Conservation (phyloP, 2,888 invertebrate species). For the Bellardia pandia region DNA sequence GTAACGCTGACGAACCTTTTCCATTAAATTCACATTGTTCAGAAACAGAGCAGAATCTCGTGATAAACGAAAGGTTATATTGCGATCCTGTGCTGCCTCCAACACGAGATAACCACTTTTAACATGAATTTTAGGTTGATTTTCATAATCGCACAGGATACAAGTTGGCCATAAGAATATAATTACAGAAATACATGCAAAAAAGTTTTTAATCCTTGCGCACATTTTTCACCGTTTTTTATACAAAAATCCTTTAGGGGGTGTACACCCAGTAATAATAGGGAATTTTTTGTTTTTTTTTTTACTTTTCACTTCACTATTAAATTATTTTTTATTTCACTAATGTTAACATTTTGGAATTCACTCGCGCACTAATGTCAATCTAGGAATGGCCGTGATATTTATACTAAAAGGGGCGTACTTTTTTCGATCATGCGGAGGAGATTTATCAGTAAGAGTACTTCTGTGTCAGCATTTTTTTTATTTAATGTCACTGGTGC, state of each 20-base stretch:
- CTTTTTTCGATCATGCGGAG: background rate
- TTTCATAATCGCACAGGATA: conserved; percentile 45
- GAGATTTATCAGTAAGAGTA: conserved; percentile 12
- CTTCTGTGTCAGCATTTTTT: conserved; percentile 30
- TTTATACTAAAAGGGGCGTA: conserved; percentile 69
- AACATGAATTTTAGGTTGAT: conserved; percentile 81
- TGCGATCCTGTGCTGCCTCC: conserved; percentile 90
- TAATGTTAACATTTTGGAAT: conserved; percentile 24
- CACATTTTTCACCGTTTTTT: conserved; percentile 24
- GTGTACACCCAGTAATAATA: conserved; percentile 42
- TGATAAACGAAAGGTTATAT: conserved; percentile 90
- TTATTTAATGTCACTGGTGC: background rate
- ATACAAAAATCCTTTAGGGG: conserved; percentile 34
- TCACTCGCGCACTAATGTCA: conserved; percentile 26
- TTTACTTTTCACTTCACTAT: conserved; percentile 37
- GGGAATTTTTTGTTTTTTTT: background rate
- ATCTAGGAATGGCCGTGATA: conserved; percentile 7
- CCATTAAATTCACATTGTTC: conserved; percentile 88
- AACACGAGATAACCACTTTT: conserved; percentile 91
- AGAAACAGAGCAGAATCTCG: conserved; percentile 88
- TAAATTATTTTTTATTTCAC: conserved; percentile 13
- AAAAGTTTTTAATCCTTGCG: background rate
- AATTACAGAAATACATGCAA: background rate
- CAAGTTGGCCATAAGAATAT: conserved; percentile 12
- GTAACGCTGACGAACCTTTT: conserved; percentile 75